Evolutionary conservation across 2,888 invertebrate genomes (phyloP), one percentile per base, ranked within the genome.

Genomic region (Drosophila heteroneura): DNA sequence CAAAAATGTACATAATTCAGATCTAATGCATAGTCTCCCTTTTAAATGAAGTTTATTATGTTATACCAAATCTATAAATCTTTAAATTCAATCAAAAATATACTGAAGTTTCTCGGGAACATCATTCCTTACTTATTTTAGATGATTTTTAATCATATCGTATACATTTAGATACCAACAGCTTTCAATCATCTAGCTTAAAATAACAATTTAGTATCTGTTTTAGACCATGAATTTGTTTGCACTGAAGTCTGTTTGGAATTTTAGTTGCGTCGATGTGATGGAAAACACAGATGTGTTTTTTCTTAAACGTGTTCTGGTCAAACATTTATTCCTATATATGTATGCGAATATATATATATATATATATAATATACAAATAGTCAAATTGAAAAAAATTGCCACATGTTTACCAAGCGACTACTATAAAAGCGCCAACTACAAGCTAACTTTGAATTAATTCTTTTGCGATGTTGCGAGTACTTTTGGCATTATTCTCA

Each of bases 351-450:
- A 26, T 26, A 26, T 26, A 26, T 26, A 61, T 54, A 66, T 53
- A 28, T 26, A n/a, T 6, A 22, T 44, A 61, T 54, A 62, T 53
- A 33, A 26, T 61, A 12, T 7, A 6, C 39, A 56, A 78, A 61
- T 41, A 65, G 19, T 54, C 12, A 66, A 65, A 58, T 58, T 59
- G 32, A 6, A 26, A n/a, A 28, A 47, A 1, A 28, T 37, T 7
- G 49, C 57, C 63, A 56, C 9, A 63, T 76, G 64, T 7, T 56
- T 47, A 44, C 9, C n/a, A 16, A 41, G 16, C 16, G 28, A 10
- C 37, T 53, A 3, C 57, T 81, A 81, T 81, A 81, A 60, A 81
- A 81, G 74, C 16, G 0, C 16, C 30, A 22, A 32, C 6, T 16
- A 3, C 2, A 2, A 7, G 0, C 9, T 4, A 3, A 4, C 28